Conservation (phyloP, 2,113 vertebrate species). For the Crotalus viridis region DNA sequence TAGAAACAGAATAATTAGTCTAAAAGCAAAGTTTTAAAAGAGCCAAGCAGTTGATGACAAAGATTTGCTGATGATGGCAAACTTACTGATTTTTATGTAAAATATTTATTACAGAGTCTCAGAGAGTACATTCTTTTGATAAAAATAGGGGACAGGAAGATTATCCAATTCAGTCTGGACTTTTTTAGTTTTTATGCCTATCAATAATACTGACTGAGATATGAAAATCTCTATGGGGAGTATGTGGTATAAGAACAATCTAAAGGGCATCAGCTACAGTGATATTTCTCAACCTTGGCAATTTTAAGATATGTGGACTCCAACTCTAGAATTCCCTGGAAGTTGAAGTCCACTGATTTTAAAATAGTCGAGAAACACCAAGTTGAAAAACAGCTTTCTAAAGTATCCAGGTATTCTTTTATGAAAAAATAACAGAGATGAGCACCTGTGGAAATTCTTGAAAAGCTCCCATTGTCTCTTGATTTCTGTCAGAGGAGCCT, state of each 20-base stretch:
- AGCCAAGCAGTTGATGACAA: not conserved
- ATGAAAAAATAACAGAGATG: not conserved
- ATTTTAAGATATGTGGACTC: not conserved
- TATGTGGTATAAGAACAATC: not conserved
- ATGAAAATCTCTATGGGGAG: not conserved
- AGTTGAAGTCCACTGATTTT: not conserved
- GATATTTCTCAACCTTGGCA: not conserved
- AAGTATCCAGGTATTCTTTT: conserved; percentile 16
- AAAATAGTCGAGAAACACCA: not conserved
- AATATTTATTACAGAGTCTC: not conserved
- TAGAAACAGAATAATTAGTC: not conserved
- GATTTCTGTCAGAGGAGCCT: conserved; percentile 89
- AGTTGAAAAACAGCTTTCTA: not conserved
- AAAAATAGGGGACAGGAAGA: not conserved
- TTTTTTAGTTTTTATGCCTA: not conserved
- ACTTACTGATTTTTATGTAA: not conserved
- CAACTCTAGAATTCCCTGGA: not conserved
- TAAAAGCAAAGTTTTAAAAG: not conserved
- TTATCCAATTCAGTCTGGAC: not conserved
- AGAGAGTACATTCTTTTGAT: not conserved
- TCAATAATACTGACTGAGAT: not conserved
- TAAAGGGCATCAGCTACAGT: not conserved
- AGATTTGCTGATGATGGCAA: not conserved
- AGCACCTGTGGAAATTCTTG: conserved; percentile 96
- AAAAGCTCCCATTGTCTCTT: conserved; percentile 94